phyloP scores from a whole-genome alignment of 1,140 invertebrate genomes.

The Drosophila repletoides region DNA sequence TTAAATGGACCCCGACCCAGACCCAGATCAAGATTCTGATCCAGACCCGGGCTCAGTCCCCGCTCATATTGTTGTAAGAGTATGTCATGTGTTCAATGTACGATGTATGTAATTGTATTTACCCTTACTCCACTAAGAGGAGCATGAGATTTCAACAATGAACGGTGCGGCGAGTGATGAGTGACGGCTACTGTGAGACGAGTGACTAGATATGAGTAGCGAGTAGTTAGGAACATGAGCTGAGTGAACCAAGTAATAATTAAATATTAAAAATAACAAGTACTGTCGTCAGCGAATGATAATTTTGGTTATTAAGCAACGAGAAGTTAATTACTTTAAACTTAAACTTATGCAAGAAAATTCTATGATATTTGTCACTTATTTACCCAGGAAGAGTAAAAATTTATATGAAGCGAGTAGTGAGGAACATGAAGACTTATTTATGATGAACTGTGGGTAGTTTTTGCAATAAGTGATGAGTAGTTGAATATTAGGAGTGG shows the following conservation, averaged over 20 bases:
- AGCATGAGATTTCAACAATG: constrained; percentile 16
- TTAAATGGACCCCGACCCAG: constrained; percentile 8
- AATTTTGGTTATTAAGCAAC: too few relatives aligned
- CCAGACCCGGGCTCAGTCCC: constrained; percentile 3
- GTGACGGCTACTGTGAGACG: not conserved
- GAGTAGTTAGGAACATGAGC: not conserved
- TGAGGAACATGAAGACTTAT: too few relatives aligned
- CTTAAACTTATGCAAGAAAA: too few relatives aligned
- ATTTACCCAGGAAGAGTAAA: too few relatives aligned
- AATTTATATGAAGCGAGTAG: not conserved
- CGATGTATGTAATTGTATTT: constrained; percentile 39
- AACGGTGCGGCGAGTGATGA: not conserved
- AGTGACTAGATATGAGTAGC: not conserved
- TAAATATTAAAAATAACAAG: too few relatives aligned
- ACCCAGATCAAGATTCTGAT: constrained; percentile 8
- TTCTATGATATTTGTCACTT: too few relatives aligned
- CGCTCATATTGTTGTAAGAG: not conserved
- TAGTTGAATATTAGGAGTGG: not conserved
- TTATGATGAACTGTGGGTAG: too few relatives aligned
- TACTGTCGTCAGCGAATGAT: too few relatives aligned
- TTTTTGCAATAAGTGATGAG: not conserved
- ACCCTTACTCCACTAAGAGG: not conserved
- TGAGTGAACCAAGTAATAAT: too few relatives aligned
- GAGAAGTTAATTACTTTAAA: too few relatives aligned
- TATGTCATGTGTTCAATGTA: constrained; percentile 15